Conservation (phyloP, 2,113 vertebrate genomes). For the Scytalopus superciliaris region DNA sequence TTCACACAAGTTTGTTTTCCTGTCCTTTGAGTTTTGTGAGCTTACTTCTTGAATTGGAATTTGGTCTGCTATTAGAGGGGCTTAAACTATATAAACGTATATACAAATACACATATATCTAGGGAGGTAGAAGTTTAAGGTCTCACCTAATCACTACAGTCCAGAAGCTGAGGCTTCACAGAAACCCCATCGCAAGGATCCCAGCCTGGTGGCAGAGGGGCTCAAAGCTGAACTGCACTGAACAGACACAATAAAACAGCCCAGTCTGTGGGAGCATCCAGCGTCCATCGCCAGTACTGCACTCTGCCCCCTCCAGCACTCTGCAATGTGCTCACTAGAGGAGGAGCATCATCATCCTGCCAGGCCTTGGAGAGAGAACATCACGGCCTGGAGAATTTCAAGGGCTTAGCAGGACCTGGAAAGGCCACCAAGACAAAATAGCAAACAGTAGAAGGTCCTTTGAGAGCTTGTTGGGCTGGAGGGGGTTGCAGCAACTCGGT, state of each 20-base stretch:
- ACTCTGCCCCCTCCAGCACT: neutral
- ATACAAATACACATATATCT: neutral
- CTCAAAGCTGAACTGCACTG: fast-evolving
- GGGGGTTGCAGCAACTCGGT: fast-evolving
- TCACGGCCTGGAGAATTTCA: neutral
- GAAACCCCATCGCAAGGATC: too few relatives aligned
- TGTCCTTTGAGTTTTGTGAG: neutral
- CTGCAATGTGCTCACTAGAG: neutral
- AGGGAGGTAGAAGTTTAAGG: neutral
- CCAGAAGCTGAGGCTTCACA: neutral
- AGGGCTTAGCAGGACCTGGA: neutral
- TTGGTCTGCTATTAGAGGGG: neutral
- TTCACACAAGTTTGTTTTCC: neutral
- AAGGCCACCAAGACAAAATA: neutral
- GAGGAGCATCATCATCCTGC: neutral
- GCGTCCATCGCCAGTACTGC: neutral
- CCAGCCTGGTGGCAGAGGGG: neutral
- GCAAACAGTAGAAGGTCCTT: neutral
- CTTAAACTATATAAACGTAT: neutral
- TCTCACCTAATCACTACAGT: neutral
- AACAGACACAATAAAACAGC: fast-evolving
- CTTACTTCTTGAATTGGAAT: neutral
- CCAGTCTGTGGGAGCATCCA: conserved; percentile 53
- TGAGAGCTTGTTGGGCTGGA: fast-evolving
- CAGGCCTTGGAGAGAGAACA: neutral